Percentiles rank a stretch among this genome's conserved stretches.
phyloP scores from a whole-genome alignment of 2,113 vertebrate genomes.

The Calonectris borealis region DNA sequence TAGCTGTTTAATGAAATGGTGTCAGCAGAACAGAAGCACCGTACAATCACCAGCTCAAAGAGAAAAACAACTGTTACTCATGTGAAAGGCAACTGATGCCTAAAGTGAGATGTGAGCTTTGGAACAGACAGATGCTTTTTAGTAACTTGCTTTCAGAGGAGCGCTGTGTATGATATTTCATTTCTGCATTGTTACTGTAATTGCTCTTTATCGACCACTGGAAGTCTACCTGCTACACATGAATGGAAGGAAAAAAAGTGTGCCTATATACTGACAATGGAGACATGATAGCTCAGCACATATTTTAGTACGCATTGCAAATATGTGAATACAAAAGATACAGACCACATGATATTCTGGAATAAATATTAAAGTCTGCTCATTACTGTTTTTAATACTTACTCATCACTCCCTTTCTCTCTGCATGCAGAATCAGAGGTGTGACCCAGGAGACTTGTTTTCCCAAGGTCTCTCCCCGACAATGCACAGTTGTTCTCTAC shows the following conservation, averaged over 20 bases:
- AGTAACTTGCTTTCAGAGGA: neutral
- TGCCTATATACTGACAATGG: neutral
- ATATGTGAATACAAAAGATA: neutral
- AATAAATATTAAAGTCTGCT: slow-evolving; percentile 7
- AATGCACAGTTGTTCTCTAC: fast-evolving
- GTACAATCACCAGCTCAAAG: neutral
- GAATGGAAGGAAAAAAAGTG: neutral
- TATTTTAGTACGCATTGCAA: neutral
- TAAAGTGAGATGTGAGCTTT: neutral
- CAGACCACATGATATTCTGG: neutral
- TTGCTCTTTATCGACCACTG: neutral
- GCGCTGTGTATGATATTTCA: neutral
- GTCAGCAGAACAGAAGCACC: neutral
- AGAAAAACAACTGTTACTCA: neutral
- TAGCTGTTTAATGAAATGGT: neutral
- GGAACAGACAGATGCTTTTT: neutral
- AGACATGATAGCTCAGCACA: slow-evolving; percentile 8
- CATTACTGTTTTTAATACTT: neutral
- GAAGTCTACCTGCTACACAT: neutral
- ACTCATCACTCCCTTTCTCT: slow-evolving; percentile 22
- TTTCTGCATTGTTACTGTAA: neutral
- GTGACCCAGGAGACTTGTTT: neutral
- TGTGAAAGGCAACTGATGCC: neutral
- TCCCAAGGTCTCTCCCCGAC: neutral
- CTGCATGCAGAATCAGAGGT: neutral